These are phyloP conservation scores for Dryococelus australis DNA, from an alignment of 2,888 invertebrate species.

Conservation along the genomic window DNA sequence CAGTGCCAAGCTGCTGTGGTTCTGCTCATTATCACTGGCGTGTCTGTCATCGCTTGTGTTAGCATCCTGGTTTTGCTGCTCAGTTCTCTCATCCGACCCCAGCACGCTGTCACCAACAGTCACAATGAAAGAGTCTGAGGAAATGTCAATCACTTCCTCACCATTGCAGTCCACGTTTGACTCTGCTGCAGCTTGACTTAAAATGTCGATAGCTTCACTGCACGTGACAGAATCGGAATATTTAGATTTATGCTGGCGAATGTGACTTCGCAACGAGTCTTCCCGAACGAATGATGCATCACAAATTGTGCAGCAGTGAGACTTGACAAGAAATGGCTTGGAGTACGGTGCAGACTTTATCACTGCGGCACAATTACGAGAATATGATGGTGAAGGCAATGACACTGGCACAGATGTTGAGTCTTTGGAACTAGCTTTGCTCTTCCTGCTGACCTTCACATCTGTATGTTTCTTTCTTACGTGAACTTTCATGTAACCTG, in stretches of 20 bases:
- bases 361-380: neutral
- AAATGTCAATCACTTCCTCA: neutral
- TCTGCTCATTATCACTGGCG: too few relatives aligned
- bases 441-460: conserved; percentile 40
- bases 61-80: neutral
- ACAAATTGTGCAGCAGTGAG: conserved; percentile 55
- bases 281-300: conserved; percentile 57
- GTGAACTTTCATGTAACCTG: conserved; percentile 53
- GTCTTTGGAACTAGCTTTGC: conserved; percentile 34
- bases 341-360: conserved; percentile 32
- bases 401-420: neutral
- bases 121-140: neutral
- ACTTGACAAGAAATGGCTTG: conserved; percentile 51
- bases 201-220: neutral
- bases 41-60: neutral
- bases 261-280: conserved; percentile 58
- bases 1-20: too few relatives aligned
- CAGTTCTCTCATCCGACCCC: too few relatives aligned
- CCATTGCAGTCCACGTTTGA: neutral
- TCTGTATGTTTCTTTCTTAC: conserved; percentile 53
- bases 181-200: neutral
- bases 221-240: neutral
- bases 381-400: neutral
- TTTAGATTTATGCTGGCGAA: conserved; percentile 54
- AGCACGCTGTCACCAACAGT: neutral